phyloP scores from a whole-genome alignment of 2,113 vertebrate genomes.

The Nibea albiflora region DNA sequence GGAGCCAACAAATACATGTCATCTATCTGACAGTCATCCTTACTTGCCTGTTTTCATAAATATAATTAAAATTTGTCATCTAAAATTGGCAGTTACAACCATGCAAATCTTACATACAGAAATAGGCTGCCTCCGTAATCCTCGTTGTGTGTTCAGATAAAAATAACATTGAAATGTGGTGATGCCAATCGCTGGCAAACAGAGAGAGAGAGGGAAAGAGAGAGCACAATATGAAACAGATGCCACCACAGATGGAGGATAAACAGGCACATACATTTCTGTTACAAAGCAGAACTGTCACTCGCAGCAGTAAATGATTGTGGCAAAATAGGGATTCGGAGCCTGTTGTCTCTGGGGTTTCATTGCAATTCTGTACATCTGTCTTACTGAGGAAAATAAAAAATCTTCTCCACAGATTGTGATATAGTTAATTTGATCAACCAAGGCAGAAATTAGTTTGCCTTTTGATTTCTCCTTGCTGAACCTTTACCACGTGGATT shows the following conservation, averaged over 20 bases:
- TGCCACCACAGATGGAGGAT: conserved; percentile 80
- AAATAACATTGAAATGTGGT: conserved; percentile 63
- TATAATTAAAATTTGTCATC: conserved; percentile 11
- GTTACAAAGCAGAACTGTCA: conserved; percentile 74
- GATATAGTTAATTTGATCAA: neutral
- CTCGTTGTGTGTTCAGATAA: conserved; percentile 43
- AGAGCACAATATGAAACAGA: conserved; percentile 78
- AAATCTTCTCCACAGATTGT: conserved; percentile 25
- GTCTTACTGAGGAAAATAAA: conserved; percentile 29
- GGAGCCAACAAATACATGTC: neutral
- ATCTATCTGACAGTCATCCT: neutral
- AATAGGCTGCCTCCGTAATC: conserved; percentile 13
- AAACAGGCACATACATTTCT: conserved; percentile 72
- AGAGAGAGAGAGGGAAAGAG: neutral
- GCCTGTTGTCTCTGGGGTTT: conserved; percentile 46
- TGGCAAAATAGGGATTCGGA: conserved; percentile 36
- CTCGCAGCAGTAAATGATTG: conserved; percentile 65
- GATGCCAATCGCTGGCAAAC: conserved; percentile 64
- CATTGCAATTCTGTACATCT: conserved; percentile 37
- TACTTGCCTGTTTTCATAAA: conserved; percentile 5
- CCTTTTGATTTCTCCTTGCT: conserved; percentile 2
- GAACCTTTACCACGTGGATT: neutral
- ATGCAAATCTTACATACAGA: conserved; percentile 1
- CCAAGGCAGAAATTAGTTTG: neutral
- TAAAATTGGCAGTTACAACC: conserved; percentile 1